A percentile compares a stretch with the other conserved stretches of the same genome.
Conservation (phyloP, 92 coral and sea anemone genomes). For the Anthopleura xanthogrammica region DNA sequence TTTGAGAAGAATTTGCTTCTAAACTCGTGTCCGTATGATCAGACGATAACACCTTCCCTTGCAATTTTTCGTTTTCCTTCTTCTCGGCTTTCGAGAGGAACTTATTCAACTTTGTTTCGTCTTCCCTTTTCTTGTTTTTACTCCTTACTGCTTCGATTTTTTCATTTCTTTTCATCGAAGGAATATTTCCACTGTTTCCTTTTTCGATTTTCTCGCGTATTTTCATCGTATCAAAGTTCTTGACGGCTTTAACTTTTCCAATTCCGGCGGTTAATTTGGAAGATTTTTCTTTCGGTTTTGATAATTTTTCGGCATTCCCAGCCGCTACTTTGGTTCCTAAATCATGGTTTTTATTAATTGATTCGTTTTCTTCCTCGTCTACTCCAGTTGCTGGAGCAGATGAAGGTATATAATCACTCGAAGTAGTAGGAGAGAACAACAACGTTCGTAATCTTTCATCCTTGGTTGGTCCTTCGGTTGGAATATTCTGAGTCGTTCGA, state of each 20-base stretch:
- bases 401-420: slow-evolving; percentile 23
- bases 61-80: slow-evolving; percentile 1
- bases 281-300: background rate
- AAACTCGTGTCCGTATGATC: slow-evolving; percentile 12
- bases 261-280: slow-evolving; percentile 2
- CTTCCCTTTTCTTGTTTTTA: slow-evolving; percentile 7
- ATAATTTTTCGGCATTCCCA: slow-evolving; percentile 12
- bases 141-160: background rate
- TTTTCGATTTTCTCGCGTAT: background rate
- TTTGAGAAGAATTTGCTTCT: slow-evolving; percentile 33
- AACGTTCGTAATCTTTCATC: slow-evolving; percentile 11
- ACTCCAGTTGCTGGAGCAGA: slow-evolving; percentile 36
- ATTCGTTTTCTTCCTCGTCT: slow-evolving; percentile 25
- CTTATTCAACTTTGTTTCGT: slow-evolving; percentile 27
- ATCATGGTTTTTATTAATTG: slow-evolving; percentile 25
- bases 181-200: background rate
- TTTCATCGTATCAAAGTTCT: background rate
- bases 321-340: slow-evolving; percentile 19
- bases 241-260: slow-evolving; percentile 6
- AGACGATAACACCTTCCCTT: slow-evolving; percentile 1
- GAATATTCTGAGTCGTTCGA: background rate
- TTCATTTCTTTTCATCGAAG: slow-evolving; percentile 2
- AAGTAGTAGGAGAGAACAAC: slow-evolving; percentile 17
- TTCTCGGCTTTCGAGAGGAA: slow-evolving; percentile 21
- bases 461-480: slow-evolving; percentile 24